These are phyloP conservation scores for Diachasma alloeum DNA, from an alignment of 1,140 invertebrate genomes.

Conservation along the genomic window DNA sequence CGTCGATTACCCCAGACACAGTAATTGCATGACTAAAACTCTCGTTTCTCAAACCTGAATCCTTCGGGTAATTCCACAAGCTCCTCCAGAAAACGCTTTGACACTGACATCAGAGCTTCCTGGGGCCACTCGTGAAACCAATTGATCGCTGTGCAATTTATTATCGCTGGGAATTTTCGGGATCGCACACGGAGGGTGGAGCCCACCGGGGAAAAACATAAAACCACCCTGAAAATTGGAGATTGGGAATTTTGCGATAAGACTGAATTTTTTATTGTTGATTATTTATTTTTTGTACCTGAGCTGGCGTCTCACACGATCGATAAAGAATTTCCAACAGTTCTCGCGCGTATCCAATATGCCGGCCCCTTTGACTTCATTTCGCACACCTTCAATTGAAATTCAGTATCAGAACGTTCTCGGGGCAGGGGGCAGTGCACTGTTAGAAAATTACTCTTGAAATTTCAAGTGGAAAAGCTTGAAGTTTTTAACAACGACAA, in stretches of 20 bases:
- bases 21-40: background rate
- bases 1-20: conserved; percentile 8
- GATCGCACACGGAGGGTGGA: conserved; percentile 89
- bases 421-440: no score
- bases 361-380: conserved; percentile 81
- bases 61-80: conserved; percentile 80
- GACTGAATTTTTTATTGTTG: background rate
- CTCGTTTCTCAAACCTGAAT: conserved; percentile 47
- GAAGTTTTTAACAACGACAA: no score
- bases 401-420: background rate
- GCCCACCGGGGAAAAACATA: conserved; percentile 95
- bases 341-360: conserved; percentile 91
- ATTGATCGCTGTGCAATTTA: conserved; percentile 94
- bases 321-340: conserved; percentile 98
- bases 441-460: no score
- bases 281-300: conserved; percentile 50
- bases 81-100: conserved; percentile 86
- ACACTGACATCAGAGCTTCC: conserved; percentile 92
- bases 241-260: background rate
- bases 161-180: conserved; percentile 94
- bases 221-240: conserved; percentile 72
- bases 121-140: conserved; percentile 99
- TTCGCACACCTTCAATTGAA: conserved; percentile 52
- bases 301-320: conserved; percentile 87
- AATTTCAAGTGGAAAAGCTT: no score